Base-by-base conservation (phyloP, 2,797 vertebrate genomes). In the Chlorospingus semifuscus region DNA sequence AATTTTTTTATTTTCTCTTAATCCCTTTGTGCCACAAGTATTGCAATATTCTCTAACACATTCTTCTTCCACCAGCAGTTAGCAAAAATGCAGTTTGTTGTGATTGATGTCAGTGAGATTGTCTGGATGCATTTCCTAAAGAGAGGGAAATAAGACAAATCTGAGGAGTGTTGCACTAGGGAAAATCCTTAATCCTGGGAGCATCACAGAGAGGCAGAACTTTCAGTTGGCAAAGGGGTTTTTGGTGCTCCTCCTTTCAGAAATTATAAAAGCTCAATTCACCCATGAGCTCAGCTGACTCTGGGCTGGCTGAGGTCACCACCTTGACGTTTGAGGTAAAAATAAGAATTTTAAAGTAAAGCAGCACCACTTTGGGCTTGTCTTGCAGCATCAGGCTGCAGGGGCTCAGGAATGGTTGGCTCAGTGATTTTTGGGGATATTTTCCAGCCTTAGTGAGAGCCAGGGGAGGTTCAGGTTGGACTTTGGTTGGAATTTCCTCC, bases 281-380 rank as follows among this genome's bases (percentile, higher is more conserved):
- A 17, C 24, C 2, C 15, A 1, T 1, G 8, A n/a, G 22, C 41
- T 15, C 3, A 4, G 39, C 30, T 10, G 21, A 2, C 30, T 37
- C 34, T 32, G 64, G 18, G 34, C 11, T 52, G 65, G 13, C 7
- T 52, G 70, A 24, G 14, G 36, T 13, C 56, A 2, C 29, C 46
- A 14, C 55, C 37, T 44, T 30, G 16, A 85, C 6, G 34, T 39
- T 1, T n/a, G 49, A 24, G 49, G 36, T 23, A 11, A 34, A 83
- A 49, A 68, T 22, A 1, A n/a, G 1, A 3, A 7, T 78, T 87
- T 64, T 20, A 9, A 21, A 15, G 23, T 14, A 17, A 57, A 30
- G 12, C 83, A 60, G 71, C 30, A 6, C 4, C 18, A 1, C 5
- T 24, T 50, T 30, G 22, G 65, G 22, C 52, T 60, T 80, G 27